A percentile compares a stretch with the other conserved stretches of the same genome.
These are phyloP conservation scores for Leptinotarsa haldemani DNA, from an alignment of 2,888 invertebrate species.

Conservation along the genomic window DNA sequence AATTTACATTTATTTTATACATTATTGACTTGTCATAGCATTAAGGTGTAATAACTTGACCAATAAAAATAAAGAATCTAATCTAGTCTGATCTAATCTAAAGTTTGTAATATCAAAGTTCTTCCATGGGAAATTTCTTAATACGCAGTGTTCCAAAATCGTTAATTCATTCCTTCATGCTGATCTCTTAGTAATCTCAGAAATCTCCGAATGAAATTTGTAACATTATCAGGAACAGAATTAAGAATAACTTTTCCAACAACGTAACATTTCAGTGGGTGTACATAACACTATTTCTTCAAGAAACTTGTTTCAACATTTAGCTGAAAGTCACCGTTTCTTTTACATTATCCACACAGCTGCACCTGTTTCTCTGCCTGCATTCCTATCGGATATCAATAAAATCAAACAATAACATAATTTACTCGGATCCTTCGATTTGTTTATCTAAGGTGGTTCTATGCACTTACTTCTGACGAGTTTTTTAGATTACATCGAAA, in stretches of 20 bases:
- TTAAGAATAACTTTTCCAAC: neutral
- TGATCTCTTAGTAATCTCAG: too few species aligned
- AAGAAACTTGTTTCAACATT: conserved; percentile 16
- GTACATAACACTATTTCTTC: neutral
- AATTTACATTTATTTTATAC: too few species aligned
- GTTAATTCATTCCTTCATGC: too few species aligned
- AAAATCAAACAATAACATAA: conserved; percentile 25
- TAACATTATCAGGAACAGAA: neutral
- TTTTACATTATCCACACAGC: conserved; percentile 14
- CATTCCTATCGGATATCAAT: conserved; percentile 22
- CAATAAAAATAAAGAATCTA: too few species aligned
- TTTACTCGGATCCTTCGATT: conserved; percentile 6
- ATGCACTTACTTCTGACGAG: conserved; percentile 21
- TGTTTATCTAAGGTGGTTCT: conserved; percentile 25
- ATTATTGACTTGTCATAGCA: too few species aligned
- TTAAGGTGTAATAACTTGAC: too few species aligned
- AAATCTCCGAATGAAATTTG: too few species aligned
- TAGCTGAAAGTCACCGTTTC: conserved; percentile 18
- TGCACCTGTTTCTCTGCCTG: conserved; percentile 23
- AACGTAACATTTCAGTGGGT: neutral
- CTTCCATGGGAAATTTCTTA: too few species aligned
- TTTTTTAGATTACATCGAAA: neutral
- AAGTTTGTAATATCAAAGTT: neutral
- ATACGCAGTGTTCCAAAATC: too few species aligned
- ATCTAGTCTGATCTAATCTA: too few species aligned